phyloP scores from a whole-genome alignment of 2,888 invertebrate genomes.

The Pimpla rufipes region DNA sequence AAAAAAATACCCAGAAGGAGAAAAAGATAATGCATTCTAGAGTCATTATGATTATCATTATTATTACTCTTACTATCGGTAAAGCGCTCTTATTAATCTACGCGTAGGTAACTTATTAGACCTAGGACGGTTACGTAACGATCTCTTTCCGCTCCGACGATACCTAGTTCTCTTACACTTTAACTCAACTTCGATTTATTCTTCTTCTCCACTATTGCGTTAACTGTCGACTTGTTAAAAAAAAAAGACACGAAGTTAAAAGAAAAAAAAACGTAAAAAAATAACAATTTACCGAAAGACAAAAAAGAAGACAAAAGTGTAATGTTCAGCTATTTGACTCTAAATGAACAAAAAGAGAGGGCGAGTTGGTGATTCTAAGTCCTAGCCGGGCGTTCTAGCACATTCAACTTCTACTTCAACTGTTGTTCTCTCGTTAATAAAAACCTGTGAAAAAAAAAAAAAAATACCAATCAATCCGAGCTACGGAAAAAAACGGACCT shows the following conservation, averaged over 20 bases:
- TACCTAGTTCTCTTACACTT: slow-evolving; percentile 67
- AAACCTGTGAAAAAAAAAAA: slow-evolving; percentile 72
- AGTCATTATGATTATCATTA: slow-evolving; percentile 77
- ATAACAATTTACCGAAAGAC: too few species aligned
- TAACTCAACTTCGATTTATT: slow-evolving; percentile 69
- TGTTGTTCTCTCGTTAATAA: slow-evolving; percentile 80
- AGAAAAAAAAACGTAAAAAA: slow-evolving; percentile 8
- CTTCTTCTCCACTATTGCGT: slow-evolving; percentile 71
- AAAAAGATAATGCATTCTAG: slow-evolving; percentile 71
- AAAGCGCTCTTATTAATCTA: slow-evolving; percentile 78
- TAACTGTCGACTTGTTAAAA: slow-evolving; percentile 63
- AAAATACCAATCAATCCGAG: slow-evolving; percentile 39
- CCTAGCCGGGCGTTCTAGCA: slow-evolving; percentile 75
- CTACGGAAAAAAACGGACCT: slow-evolving; percentile 41
- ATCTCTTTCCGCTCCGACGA: slow-evolving; percentile 70
- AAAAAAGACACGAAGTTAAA: neutral
- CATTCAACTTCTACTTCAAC: slow-evolving; percentile 74
- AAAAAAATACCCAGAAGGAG: slow-evolving; percentile 6
- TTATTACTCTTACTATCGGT: slow-evolving; percentile 79
- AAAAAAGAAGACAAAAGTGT: slow-evolving; percentile 17
- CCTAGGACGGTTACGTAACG: slow-evolving; percentile 75
- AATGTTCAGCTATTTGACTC: slow-evolving; percentile 64
- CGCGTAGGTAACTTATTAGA: slow-evolving; percentile 75
- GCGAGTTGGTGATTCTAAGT: slow-evolving; percentile 56
- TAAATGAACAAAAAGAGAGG: slow-evolving; percentile 39